Conservation (phyloP, 2,888 invertebrate genomes). For the Ecliptopera silaceata region DNA sequence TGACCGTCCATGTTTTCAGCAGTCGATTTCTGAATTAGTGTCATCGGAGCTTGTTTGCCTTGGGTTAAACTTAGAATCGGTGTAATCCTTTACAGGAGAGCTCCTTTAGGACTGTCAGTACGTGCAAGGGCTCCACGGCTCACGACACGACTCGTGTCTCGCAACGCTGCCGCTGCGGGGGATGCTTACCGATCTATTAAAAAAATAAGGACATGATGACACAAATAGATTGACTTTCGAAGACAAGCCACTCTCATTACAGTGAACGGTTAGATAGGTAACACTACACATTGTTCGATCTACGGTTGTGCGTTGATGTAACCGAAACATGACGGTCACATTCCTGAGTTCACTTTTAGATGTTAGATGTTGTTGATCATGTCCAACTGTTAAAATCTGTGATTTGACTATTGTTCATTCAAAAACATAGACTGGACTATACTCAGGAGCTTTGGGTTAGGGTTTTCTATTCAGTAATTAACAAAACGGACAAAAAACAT, state of each 20-base stretch:
- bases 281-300: conserved; percentile 57
- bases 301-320: conserved; percentile 72
- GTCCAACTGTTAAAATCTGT: conserved; percentile 40
- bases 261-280: conserved; percentile 58
- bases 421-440: conserved; percentile 42
- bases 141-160: conserved; percentile 72
- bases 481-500: conserved; percentile 77
- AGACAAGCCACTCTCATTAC: conserved; percentile 61
- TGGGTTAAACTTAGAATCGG: conserved; percentile 36
- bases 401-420: conserved; percentile 39
- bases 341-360: conserved; percentile 73
- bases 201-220: conserved; percentile 82
- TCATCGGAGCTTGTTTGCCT: conserved; percentile 59
- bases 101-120: conserved; percentile 52
- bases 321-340: conserved; percentile 82
- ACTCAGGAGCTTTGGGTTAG: conserved; percentile 44
- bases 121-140: conserved; percentile 74
- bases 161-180: conserved; percentile 75
- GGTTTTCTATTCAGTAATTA: conserved; percentile 61
- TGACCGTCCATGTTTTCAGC: conserved; percentile 64
- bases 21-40: conserved; percentile 62
- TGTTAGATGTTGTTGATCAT: conserved; percentile 66
- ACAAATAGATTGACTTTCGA: conserved; percentile 78
- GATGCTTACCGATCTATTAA: conserved; percentile 81
- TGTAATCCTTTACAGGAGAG: conserved; percentile 36